A percentile compares a stretch with the other conserved stretches of the same genome.
phyloP scores from a whole-genome alignment of 2,113 vertebrate species.

The Muntiacus muntjak region DNA sequence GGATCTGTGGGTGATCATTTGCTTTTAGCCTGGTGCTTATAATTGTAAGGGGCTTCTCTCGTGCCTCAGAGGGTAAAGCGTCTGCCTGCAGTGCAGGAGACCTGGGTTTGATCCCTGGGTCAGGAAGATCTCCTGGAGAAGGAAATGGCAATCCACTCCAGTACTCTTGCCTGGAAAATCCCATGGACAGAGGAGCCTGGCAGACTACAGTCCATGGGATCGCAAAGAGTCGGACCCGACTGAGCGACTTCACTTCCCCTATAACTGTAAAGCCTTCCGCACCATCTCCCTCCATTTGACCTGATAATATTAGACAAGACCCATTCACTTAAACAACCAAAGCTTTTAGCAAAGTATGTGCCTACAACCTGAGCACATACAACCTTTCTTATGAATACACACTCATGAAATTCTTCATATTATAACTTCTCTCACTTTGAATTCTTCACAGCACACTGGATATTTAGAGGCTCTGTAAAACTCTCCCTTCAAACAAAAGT shows the following conservation, averaged over 20 bases:
- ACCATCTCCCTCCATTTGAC: neutral
- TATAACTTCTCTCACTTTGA: neutral
- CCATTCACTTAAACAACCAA: neutral
- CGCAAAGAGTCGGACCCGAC: too few species aligned
- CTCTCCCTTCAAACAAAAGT: neutral
- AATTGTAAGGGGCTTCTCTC: neutral
- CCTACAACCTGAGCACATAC: neutral
- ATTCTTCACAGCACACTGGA: neutral
- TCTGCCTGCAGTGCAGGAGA: too few species aligned
- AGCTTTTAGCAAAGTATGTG: neutral
- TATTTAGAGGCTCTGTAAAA: neutral
- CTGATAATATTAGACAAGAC: neutral
- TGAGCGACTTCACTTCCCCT: too few species aligned
- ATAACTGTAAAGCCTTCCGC: neutral
- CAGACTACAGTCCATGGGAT: too few species aligned
- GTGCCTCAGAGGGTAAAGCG: too few species aligned
- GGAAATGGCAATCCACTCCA: too few species aligned
- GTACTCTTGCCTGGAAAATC: too few species aligned
- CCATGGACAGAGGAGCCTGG: too few species aligned
- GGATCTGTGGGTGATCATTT: neutral
- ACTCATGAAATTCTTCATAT: neutral
- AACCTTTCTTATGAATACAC: neutral
- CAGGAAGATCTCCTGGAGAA: too few species aligned
- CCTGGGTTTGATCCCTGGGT: too few species aligned
- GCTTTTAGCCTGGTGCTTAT: neutral